Percentiles rank a stretch among this genome's conserved stretches.
Conservation (phyloP, 2,113 vertebrate genomes). For the Protobothrops flavoviridis region DNA sequence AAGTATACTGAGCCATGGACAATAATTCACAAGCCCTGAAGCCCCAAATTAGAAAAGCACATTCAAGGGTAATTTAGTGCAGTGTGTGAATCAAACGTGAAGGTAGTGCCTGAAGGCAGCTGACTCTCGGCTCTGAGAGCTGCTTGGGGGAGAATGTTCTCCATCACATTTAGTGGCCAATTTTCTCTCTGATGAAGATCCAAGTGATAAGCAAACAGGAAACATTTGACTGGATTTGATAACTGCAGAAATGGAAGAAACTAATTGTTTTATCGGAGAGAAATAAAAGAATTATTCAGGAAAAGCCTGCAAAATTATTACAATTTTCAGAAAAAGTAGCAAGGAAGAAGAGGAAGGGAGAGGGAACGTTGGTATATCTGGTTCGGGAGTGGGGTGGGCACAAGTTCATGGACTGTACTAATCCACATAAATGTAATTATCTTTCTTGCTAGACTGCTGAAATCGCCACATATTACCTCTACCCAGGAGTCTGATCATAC, state of each 20-base stretch:
- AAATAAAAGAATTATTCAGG: neutral
- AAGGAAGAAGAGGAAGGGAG: neutral
- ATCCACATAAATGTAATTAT: conserved; percentile 61
- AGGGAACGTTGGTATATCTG: neutral
- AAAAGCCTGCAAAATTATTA: neutral
- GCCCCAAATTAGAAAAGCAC: neutral
- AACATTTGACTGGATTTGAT: neutral
- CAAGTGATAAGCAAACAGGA: neutral
- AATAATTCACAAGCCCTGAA: neutral
- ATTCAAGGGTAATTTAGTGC: neutral
- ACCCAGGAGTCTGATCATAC: conserved; percentile 40
- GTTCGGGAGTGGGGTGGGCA: conserved; percentile 31
- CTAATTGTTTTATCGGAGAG: neutral
- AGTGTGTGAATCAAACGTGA: neutral
- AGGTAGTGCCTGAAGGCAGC: neutral
- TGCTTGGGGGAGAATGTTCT: neutral
- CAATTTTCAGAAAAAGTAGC: conserved; percentile 5
- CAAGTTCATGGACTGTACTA: conserved; percentile 49
- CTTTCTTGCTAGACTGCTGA: conserved; percentile 43
- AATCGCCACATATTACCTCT: conserved; percentile 5
- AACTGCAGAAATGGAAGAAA: neutral
- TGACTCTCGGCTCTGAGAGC: neutral
- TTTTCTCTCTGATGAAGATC: neutral
- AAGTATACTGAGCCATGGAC: neutral
- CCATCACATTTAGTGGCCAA: neutral